These are phyloP conservation scores for Squalus acanthias DNA, from an alignment of 2,797 vertebrate genomes.

Conservation along the genomic window DNA sequence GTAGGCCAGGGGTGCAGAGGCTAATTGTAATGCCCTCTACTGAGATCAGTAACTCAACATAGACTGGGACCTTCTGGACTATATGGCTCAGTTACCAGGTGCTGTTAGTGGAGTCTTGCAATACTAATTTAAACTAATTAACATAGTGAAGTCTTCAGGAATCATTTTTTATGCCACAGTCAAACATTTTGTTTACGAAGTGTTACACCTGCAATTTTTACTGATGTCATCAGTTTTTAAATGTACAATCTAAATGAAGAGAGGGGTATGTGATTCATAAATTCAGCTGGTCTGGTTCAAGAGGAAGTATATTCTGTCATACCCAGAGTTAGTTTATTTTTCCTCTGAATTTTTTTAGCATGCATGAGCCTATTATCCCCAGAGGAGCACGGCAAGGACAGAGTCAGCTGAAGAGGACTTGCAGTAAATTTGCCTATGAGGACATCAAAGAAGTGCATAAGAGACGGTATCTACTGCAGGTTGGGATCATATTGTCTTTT, in stretches of 20 bases:
- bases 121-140: not conserved
- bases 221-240: not conserved
- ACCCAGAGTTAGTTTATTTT: not conserved
- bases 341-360: constrained; percentile 54
- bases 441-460: constrained; percentile 98
- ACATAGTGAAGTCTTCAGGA: not conserved
- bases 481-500: constrained; percentile 44
- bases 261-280: not conserved
- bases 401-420: constrained; percentile 87
- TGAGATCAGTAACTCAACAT: not conserved
- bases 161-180: not conserved
- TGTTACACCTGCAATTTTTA: not conserved
- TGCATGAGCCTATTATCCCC: constrained; percentile 95
- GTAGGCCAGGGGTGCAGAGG: not conserved
- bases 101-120: not conserved
- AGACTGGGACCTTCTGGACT: not conserved
- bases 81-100: not conserved
- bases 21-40: not conserved
- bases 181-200: not conserved
- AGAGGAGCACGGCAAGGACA: constrained; percentile 88
- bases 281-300: not conserved
- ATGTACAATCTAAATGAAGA: not conserved
- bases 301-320: not conserved
- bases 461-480: constrained; percentile 92
- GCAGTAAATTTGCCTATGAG: constrained; percentile 95